Conservation (phyloP, 2,888 invertebrate species). For the Ceraclea dissimilis region DNA sequence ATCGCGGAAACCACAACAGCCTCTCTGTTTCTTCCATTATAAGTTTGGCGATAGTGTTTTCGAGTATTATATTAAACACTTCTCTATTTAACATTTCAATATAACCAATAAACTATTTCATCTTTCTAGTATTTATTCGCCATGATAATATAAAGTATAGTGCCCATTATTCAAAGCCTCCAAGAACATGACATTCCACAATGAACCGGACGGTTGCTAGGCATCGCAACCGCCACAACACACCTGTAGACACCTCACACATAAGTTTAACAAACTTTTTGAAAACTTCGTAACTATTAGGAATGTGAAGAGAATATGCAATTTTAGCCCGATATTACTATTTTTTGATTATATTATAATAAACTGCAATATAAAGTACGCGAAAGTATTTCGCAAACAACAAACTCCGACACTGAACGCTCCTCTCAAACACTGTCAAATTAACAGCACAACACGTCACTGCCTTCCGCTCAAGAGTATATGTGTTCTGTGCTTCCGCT, state of each 20-base stretch:
- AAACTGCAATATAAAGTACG: too few species aligned
- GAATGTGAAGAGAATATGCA: too few species aligned
- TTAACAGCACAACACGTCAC: too few species aligned
- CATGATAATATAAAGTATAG: too few species aligned
- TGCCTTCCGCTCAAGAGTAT: too few species aligned
- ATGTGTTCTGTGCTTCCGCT: too few species aligned
- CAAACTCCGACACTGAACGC: too few species aligned
- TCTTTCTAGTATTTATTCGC: too few species aligned
- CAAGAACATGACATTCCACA: constrained; percentile 17
- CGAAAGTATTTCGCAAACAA: too few species aligned
- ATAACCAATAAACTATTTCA: not conserved
- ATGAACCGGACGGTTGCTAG: constrained; percentile 37
- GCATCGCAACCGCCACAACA: constrained; percentile 42
- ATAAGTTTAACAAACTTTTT: constrained; percentile 21
- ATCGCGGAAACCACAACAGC: not conserved
- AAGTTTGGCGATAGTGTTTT: constrained; percentile 5
- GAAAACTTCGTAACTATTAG: constrained; percentile 1
- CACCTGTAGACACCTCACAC: constrained; percentile 26
- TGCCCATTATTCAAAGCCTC: not conserved
- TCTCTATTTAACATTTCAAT: not conserved
- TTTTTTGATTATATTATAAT: too few species aligned
- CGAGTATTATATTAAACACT: not conserved
- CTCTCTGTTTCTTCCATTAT: constrained; percentile 22
- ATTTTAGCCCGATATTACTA: too few species aligned
- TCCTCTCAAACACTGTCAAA: too few species aligned